Conservation (phyloP, 64 coral and sea anemone species). For the Pocillopora verrucosa region DNA sequence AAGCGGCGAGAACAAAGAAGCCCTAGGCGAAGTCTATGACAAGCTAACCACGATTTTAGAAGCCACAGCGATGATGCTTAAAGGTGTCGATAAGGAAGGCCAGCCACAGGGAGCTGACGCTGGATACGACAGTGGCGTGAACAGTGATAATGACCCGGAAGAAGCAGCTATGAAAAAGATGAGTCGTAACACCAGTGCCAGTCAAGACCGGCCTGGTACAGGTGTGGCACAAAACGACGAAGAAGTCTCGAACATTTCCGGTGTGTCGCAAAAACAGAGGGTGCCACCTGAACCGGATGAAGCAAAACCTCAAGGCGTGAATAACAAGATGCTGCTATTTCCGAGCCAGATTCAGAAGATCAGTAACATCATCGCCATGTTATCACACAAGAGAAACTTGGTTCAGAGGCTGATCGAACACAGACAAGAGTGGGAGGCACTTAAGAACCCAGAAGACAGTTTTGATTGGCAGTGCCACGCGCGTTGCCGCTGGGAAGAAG, state of each 20-base stretch:
- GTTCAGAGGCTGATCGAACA: conserved; percentile 54
- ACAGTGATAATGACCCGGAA: conserved; percentile 26
- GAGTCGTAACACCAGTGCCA: conserved; percentile 47
- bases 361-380: conserved; percentile 74
- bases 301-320: background rate
- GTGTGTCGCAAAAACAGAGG: conserved; percentile 26
- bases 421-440: conserved; percentile 17
- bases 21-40: conserved; percentile 49
- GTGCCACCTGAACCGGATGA: background rate
- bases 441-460: conserved; percentile 43
- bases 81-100: conserved; percentile 28
- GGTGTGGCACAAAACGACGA: conserved; percentile 2
- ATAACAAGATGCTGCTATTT: conserved; percentile 42
- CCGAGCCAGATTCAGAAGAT: conserved; percentile 91
- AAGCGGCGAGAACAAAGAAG: conserved; percentile 45
- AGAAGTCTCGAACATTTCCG: conserved; percentile 49
- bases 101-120: background rate
- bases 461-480: conserved; percentile 89
- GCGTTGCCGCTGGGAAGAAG: conserved; percentile 65
- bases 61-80: conserved; percentile 68
- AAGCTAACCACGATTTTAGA: conserved; percentile 64
- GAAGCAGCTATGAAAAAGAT: conserved; percentile 16
- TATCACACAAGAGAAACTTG: conserved; percentile 78
- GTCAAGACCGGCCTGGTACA: conserved; percentile 35
- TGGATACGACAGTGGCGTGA: conserved; percentile 17